Percentiles rank a stretch among this genome's conserved stretches.
Evolutionary conservation across 2,888 invertebrate species (phyloP).

Genomic region (Notodonta dromedarius): DNA sequence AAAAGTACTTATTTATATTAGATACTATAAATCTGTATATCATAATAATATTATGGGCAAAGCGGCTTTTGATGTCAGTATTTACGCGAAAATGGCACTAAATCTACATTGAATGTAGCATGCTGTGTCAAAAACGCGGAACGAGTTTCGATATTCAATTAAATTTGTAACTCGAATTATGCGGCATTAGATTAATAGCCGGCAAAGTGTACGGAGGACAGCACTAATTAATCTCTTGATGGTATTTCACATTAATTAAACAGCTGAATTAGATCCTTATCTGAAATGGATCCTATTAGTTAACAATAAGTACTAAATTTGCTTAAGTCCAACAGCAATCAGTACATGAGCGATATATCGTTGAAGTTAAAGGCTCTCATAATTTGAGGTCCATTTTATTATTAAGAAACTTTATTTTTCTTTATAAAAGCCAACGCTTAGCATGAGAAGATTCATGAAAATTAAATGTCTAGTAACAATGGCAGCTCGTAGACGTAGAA

Average conservation of each 20-base stretch:
- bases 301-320: constrained; percentile 28
- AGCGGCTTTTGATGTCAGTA: constrained; percentile 52
- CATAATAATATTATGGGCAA: constrained; percentile 54
- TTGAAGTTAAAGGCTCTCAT: constrained; percentile 57
- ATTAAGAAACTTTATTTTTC: constrained; percentile 52
- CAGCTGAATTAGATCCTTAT: constrained; percentile 29
- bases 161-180: constrained; percentile 65
- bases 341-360: constrained; percentile 31
- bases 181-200: constrained; percentile 72
- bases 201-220: constrained; percentile 73
- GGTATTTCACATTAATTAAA: constrained; percentile 73
- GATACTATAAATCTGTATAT: constrained; percentile 49
- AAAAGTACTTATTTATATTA: constrained; percentile 40
- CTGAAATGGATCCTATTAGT: constrained; percentile 30
- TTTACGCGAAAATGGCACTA: constrained; percentile 59
- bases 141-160: constrained; percentile 69
- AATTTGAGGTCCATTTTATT: constrained; percentile 69
- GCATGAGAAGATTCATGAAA: constrained; percentile 66
- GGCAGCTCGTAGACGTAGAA: constrained; percentile 59
- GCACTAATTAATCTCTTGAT: constrained; percentile 77
- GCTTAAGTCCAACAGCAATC: constrained; percentile 23
- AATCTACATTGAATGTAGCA: constrained; percentile 64
- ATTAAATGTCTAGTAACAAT: constrained; percentile 72
- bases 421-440: constrained; percentile 43
- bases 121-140: constrained; percentile 54